Evolutionary conservation across 2,888 invertebrate species (phyloP).

Genomic region (Caenorhabditis japonica): DNA sequence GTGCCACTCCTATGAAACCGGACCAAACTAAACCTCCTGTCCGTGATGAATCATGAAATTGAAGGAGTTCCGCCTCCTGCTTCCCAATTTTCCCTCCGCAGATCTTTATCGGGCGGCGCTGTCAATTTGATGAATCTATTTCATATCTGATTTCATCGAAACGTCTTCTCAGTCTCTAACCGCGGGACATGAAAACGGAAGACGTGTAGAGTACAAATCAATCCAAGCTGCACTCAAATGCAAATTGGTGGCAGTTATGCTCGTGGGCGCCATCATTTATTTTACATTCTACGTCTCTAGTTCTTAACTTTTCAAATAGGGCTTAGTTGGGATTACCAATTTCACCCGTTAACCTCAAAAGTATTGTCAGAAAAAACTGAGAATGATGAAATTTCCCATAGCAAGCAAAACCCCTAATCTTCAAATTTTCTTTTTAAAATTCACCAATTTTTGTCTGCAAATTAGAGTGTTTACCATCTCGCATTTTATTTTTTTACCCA

Average conservation of each 20-base stretch:
- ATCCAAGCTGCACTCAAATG: constrained; percentile 50
- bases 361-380: not conserved
- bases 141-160: constrained; percentile 50
- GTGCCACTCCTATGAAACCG: constrained; percentile 3
- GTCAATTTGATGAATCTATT: constrained; percentile 50
- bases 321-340: constrained; percentile 14
- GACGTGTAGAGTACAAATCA: constrained; percentile 40
- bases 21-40: too few species aligned
- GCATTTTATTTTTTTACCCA: not conserved
- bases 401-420: too few species aligned
- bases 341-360: not conserved
- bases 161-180: constrained; percentile 12
- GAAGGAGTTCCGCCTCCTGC: not conserved
- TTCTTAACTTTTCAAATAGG: constrained; percentile 2
- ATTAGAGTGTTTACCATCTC: not conserved
- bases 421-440: not conserved
- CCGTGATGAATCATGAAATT: too few species aligned
- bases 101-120: constrained; percentile 30
- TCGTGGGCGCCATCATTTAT: not conserved
- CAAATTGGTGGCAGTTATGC: constrained; percentile 48
- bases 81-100: constrained; percentile 9
- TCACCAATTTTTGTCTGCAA: not conserved
- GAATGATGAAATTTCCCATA: too few species aligned
- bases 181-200: constrained; percentile 1
- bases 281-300: not conserved